phyloP scores from a whole-genome alignment of 2,797 vertebrate genomes.

The Rhinatrema bivittatum region DNA sequence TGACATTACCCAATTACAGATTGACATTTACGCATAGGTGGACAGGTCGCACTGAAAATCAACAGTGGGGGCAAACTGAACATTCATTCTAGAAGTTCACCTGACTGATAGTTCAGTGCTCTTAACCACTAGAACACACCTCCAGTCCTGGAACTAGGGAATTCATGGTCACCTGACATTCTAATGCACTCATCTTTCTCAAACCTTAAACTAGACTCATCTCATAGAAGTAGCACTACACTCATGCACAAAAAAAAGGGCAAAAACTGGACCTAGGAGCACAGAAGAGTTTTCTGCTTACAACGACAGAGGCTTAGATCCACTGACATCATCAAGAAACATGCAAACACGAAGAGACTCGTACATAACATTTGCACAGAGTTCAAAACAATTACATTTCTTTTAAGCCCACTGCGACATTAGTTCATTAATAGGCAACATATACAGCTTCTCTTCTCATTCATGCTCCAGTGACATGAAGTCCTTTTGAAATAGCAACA shows the following conservation, averaged over 20 bases:
- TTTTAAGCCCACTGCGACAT: slow-evolving; percentile 10
- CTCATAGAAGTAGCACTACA: too few relatives aligned
- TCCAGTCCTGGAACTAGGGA: too few relatives aligned
- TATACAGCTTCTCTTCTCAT: slow-evolving; percentile 3
- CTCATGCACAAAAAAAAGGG: not conserved
- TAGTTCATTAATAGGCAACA: slow-evolving; percentile 16
- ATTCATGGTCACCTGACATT: too few relatives aligned
- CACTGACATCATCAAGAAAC: slow-evolving; percentile 41
- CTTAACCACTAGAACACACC: too few relatives aligned
- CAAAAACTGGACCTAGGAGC: not conserved
- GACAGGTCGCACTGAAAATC: too few relatives aligned
- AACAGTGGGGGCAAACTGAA: too few relatives aligned
- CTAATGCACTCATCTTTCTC: too few relatives aligned
- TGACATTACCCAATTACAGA: too few relatives aligned
- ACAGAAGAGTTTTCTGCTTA: slow-evolving; percentile 15
- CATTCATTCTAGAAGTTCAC: too few relatives aligned
- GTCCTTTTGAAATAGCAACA: slow-evolving; percentile 13
- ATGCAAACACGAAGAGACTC: slow-evolving; percentile 41
- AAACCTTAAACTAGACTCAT: too few relatives aligned
- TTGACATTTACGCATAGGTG: too few relatives aligned
- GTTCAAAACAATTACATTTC: slow-evolving; percentile 15
- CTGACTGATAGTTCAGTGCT: too few relatives aligned
- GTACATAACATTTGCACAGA: slow-evolving; percentile 12
- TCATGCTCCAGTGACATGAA: slow-evolving; percentile 25
- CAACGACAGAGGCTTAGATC: not conserved